Conservation (phyloP, 1,140 invertebrate species). For the Zaprionus ornatus region DNA sequence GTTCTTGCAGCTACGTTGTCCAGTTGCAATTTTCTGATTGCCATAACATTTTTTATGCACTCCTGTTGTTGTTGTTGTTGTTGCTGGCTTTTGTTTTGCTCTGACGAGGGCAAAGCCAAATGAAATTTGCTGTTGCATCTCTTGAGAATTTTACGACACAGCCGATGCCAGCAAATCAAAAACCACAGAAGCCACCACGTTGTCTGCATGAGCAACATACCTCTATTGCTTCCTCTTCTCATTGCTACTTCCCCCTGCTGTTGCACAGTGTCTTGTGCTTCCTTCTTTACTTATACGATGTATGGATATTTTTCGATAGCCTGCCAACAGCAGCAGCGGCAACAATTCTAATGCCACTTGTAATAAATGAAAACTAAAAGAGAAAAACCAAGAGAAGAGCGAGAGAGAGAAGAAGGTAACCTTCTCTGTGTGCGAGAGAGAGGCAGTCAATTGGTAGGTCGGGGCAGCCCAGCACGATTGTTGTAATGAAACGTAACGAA, state of each 20-base stretch:
- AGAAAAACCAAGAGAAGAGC: background rate
- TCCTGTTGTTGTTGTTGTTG: constrained; percentile 26
- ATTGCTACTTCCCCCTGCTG: background rate
- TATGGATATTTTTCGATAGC: constrained; percentile 25
- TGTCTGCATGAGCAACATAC: constrained; percentile 1
- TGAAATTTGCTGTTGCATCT: constrained; percentile 69
- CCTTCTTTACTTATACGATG: background rate
- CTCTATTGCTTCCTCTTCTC: background rate
- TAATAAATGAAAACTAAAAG: constrained; percentile 42
- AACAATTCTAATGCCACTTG: constrained; percentile 43
- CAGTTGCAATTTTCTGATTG: constrained; percentile 73
- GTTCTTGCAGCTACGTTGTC: constrained; percentile 19
- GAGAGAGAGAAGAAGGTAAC: background rate
- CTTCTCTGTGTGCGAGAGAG: background rate
- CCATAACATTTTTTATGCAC: constrained; percentile 55
- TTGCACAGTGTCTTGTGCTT: background rate
- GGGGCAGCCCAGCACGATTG: constrained; percentile 55
- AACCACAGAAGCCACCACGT: constrained; percentile 42
- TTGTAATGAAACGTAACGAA: constrained; percentile 81
- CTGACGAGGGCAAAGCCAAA: constrained; percentile 45
- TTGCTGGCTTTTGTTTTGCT: constrained; percentile 66
- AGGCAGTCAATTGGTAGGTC: background rate
- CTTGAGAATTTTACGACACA: constrained; percentile 68
- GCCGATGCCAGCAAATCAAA: constrained; percentile 60
- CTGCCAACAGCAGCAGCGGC: constrained; percentile 24